Conservation (phyloP, 2,888 invertebrate species). For the Scrobipalpa costella region DNA sequence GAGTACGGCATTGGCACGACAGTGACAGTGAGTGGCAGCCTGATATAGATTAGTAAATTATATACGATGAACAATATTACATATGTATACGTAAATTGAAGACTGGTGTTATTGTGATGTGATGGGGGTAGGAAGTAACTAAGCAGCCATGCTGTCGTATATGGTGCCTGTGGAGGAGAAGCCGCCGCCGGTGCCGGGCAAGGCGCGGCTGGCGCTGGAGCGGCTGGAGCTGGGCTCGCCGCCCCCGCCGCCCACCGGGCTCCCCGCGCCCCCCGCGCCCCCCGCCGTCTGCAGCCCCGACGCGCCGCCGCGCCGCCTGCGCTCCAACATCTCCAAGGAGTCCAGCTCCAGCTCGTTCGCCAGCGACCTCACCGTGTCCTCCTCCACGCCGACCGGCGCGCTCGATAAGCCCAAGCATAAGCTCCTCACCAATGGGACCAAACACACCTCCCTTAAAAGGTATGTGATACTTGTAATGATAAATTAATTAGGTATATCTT, state of each 20-base stretch:
- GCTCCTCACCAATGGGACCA: slow-evolving; percentile 85
- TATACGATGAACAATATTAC: slow-evolving; percentile 31
- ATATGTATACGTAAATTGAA: slow-evolving; percentile 26
- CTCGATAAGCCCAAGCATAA: slow-evolving; percentile 85
- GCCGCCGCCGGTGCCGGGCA: slow-evolving; percentile 83
- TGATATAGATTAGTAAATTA: slow-evolving; percentile 36
- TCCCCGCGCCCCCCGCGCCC: slow-evolving; percentile 31
- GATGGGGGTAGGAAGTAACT: slow-evolving; percentile 28
- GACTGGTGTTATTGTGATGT: slow-evolving; percentile 21
- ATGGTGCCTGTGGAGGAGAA: slow-evolving; percentile 90
- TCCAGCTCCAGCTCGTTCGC: slow-evolving; percentile 87
- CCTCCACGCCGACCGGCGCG: slow-evolving; percentile 82
- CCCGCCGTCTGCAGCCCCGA: slow-evolving; percentile 61
- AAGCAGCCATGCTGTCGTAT: slow-evolving; percentile 86
- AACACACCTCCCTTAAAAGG: slow-evolving; percentile 88
- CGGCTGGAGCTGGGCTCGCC: slow-evolving; percentile 70
- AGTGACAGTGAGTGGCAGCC: slow-evolving; percentile 32
- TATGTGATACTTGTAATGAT: slow-evolving; percentile 55
- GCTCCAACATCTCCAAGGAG: slow-evolving; percentile 81
- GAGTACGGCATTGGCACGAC: slow-evolving; percentile 37
- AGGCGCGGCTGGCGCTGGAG: slow-evolving; percentile 76
- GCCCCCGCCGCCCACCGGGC: slow-evolving; percentile 1
- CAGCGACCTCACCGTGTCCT: slow-evolving; percentile 83
- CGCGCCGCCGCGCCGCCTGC: slow-evolving; percentile 53
- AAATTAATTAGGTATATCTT: neutral